Percentiles rank a stretch among this genome's conserved stretches.
Conservation (phyloP, 2,888 invertebrate species). For the Phlogophora meticulosa region DNA sequence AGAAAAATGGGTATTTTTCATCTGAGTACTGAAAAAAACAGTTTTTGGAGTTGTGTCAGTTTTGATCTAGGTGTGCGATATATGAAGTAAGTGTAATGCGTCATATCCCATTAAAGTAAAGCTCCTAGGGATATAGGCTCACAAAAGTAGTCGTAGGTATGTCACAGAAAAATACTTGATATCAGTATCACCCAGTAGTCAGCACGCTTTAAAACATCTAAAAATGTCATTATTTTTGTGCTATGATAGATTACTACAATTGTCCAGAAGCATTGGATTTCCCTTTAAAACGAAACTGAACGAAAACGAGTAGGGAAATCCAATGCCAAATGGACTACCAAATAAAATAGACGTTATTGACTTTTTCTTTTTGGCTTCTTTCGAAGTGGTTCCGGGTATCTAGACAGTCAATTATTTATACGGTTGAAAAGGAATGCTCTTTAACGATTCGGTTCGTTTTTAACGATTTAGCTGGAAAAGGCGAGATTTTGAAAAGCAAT, state of each 20-base stretch:
- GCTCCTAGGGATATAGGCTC: no score
- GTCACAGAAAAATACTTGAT: no score
- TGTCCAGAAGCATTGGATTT: not conserved
- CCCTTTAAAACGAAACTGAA: not conserved
- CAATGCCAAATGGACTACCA: conserved; percentile 11
- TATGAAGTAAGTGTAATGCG: not conserved
- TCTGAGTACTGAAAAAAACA: no score
- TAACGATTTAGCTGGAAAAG: not conserved
- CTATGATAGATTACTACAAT: not conserved
- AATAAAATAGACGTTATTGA: conserved; percentile 6
- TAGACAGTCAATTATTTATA: conserved; percentile 21
- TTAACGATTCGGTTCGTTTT: not conserved
- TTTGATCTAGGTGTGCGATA: no score
- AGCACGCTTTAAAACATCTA: no score
- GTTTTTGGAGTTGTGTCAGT: no score
- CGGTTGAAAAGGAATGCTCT: conserved; percentile 10
- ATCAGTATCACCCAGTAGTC: no score
- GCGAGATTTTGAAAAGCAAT: not conserved
- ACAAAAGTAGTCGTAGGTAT: no score
- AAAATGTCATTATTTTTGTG: conserved; percentile 4
- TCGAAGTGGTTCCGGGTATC: conserved; percentile 12
- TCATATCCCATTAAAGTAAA: not conserved
- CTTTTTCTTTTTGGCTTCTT: conserved; percentile 22
- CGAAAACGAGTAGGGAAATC: conserved; percentile 17
- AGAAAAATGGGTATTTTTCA: no score